Percentiles rank a stretch among this genome's conserved stretches.
Evolutionary conservation across 2,888 invertebrate species (phyloP).

Genomic region (Galeopsomyia nigrocyanea): DNA sequence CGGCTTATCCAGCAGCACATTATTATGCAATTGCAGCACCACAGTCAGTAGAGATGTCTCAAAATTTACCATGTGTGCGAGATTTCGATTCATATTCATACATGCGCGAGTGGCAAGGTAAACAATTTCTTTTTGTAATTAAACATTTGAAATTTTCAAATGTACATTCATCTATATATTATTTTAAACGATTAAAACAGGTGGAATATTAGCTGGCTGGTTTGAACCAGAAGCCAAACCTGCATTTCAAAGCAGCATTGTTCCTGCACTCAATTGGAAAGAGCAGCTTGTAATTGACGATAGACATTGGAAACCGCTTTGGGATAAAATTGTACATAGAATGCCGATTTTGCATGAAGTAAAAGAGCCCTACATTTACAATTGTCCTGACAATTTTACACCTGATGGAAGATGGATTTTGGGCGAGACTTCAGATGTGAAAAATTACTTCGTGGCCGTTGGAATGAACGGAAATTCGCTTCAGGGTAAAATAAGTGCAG

Average conservation of each 20-base stretch:
- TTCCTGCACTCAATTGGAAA: conserved; percentile 70
- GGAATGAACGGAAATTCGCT: conserved; percentile 81
- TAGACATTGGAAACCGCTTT: conserved; percentile 74
- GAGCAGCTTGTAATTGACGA: conserved; percentile 72
- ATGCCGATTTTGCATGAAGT: conserved; percentile 73
- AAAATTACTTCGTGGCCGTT: conserved; percentile 80
- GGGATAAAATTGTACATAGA: conserved; percentile 71
- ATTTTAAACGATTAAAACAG: conserved; percentile 48
- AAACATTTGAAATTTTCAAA: conserved; percentile 7
- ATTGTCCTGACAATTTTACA: conserved; percentile 80
- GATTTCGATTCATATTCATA: conserved; percentile 78
- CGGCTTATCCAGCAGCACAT: conserved; percentile 80
- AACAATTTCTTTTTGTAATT: conserved; percentile 5
- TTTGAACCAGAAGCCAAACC: conserved; percentile 78
- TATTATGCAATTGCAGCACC: conserved; percentile 76
- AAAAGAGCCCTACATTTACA: conserved; percentile 71
- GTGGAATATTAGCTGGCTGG: conserved; percentile 75
- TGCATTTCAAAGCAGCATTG: conserved; percentile 70
- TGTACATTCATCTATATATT: conserved; percentile 1
- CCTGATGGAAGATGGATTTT: conserved; percentile 80
- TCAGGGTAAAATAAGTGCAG: conserved; percentile 64
- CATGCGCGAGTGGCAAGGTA: conserved; percentile 73
- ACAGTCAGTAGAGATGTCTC: conserved; percentile 57
- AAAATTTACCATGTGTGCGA: conserved; percentile 72
- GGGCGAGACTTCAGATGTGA: conserved; percentile 78